Percentiles rank a stretch among this genome's conserved stretches.
phyloP scores from a whole-genome alignment of 2,888 invertebrate genomes.

The Cataglyphis rosenhaueri region DNA sequence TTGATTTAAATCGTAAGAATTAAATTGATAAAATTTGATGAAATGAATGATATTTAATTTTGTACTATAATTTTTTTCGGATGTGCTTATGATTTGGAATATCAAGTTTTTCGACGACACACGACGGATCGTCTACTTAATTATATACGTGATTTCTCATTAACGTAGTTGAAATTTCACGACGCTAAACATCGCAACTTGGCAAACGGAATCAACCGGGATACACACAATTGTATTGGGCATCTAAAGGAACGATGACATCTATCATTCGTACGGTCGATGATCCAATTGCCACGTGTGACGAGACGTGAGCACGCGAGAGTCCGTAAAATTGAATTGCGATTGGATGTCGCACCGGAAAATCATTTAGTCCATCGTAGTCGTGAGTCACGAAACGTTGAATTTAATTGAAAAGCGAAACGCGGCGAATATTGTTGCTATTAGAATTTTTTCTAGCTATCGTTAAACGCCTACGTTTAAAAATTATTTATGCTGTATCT shows the following conservation, averaged over 20 bases:
- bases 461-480: not conserved
- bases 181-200: conserved; percentile 1
- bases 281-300: conserved; percentile 56
- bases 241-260: conserved; percentile 57
- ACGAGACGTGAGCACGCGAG: conserved; percentile 61
- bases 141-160: conserved; percentile 48
- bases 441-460: not conserved
- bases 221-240: conserved; percentile 31
- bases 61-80: conserved; percentile 1
- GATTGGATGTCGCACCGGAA: conserved; percentile 29
- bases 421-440: not conserved
- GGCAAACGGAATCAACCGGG: conserved; percentile 4
- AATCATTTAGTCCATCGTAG: conserved; percentile 56
- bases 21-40: not conserved
- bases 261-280: conserved; percentile 76
- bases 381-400: conserved; percentile 22
- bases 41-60: conserved; percentile 5
- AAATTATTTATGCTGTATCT: not conserved
- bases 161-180: not conserved
- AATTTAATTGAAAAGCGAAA: conserved; percentile 33
- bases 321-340: conserved; percentile 72
- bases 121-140: conserved; percentile 56
- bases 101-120: conserved; percentile 20
- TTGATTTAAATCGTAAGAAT: not conserved
- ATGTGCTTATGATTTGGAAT: not conserved